Percentiles rank a stretch among this genome's conserved stretches.
Conservation (phyloP, 2,113 vertebrate species). For the Anarrhichthys ocellatus region DNA sequence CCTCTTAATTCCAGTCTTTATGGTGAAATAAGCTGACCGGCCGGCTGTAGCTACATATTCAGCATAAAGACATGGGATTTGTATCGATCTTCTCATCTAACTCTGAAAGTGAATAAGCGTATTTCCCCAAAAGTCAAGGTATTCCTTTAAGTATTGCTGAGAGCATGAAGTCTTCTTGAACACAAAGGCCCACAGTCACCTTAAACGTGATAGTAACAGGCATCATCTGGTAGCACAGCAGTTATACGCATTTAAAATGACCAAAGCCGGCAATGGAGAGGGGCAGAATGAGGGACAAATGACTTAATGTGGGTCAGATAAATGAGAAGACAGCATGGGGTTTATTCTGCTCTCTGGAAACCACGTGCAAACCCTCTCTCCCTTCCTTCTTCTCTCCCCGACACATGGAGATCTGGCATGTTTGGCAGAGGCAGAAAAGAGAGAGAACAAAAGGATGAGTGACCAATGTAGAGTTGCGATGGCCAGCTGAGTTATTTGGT, state of each 20-base stretch:
- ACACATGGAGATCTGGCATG: constrained; percentile 76
- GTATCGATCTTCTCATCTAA: neutral
- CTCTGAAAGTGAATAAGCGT: neutral
- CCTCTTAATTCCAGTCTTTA: neutral
- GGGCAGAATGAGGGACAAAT: constrained; percentile 47
- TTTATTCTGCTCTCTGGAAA: constrained; percentile 63
- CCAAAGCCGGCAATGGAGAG: constrained; percentile 21
- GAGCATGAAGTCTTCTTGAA: constrained; percentile 15
- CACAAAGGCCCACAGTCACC: neutral
- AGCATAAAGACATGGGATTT: neutral
- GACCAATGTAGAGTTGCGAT: constrained; percentile 66
- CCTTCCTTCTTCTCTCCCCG: constrained; percentile 59
- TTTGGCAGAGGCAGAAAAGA: constrained; percentile 77
- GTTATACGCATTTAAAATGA: constrained; percentile 32
- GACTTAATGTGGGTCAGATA: constrained; percentile 66
- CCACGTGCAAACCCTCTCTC: constrained; percentile 64
- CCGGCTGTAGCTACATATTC: neutral
- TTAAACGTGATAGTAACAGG: constrained; percentile 24
- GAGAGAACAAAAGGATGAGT: constrained; percentile 76
- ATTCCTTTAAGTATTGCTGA: constrained; percentile 3
- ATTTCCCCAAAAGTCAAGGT: neutral
- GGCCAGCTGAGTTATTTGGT: constrained; percentile 81
- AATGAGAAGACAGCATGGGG: constrained; percentile 63
- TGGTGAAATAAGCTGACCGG: neutral
- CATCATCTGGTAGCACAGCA: neutral